phyloP scores from a whole-genome alignment of 2,888 invertebrate genomes.

The Coremacera marginata region DNA sequence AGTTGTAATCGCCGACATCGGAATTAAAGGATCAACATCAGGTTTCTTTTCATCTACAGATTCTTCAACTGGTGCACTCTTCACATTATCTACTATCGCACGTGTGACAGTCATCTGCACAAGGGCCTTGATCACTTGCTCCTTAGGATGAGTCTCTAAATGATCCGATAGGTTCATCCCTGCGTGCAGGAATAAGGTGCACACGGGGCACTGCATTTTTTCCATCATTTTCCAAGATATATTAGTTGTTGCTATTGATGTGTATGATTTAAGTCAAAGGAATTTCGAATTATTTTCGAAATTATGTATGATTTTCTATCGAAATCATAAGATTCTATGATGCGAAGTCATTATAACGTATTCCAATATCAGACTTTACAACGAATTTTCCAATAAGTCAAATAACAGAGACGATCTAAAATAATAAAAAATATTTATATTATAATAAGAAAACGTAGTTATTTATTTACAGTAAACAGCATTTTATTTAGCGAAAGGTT shows the following conservation, averaged over 20 bases:
- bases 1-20: not conserved
- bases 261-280: not conserved
- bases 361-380: not conserved
- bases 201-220: slow-evolving; percentile 81
- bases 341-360: slow-evolving; percentile 34
- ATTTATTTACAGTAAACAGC: too few relatives aligned
- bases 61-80: slow-evolving; percentile 50
- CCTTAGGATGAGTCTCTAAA: slow-evolving; percentile 88
- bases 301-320: slow-evolving; percentile 12
- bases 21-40: not conserved
- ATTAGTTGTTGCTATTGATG: not conserved
- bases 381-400: not conserved
- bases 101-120: slow-evolving; percentile 67
- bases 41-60: slow-evolving; percentile 43
- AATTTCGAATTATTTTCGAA: not conserved
- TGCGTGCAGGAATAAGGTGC: slow-evolving; percentile 84
- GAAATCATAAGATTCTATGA: slow-evolving; percentile 41
- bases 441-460: not conserved
- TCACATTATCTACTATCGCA: slow-evolving; percentile 14
- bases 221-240: slow-evolving; percentile 59
- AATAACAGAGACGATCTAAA: not conserved
- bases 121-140: slow-evolving; percentile 87
- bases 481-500: not conserved
- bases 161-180: slow-evolving; percentile 86
- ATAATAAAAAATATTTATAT: not conserved